Base-by-base conservation (phyloP, 2,888 invertebrate species). In the Encarsia formosa region DNA sequence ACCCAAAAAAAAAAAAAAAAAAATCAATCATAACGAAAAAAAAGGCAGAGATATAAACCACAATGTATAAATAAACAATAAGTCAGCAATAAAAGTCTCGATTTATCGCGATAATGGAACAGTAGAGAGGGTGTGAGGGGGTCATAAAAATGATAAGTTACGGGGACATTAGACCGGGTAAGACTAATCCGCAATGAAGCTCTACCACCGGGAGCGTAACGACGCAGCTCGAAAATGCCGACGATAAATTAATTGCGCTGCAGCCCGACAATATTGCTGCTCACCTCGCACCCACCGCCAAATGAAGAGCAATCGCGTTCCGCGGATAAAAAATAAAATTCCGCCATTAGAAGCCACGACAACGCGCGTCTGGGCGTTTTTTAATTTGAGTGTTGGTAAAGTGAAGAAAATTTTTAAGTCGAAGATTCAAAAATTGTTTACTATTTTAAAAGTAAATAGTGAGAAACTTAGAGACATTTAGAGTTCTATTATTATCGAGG, bases 71-170 rank as follows among this genome's bases (percentile, higher is more conserved):
- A 15, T 20, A 19, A 38, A 38, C 32, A 4, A 43, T 41, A 49
- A 46, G 44, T 46, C 46, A 47, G 47, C 23, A 35, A 43, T 54
- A 54, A 54, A 43, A 54, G 39, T 47, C n/a, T n/a, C 26, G 35
- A 50, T 47, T 47, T 39, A 29, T 6, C 43, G 34, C n/a, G 42
- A 50, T 54, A 50, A 54, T n/a, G 16, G 29, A 15, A 11, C 1
- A 13, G 16, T 15, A 5, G 34, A n/a, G 32, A 19, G 31, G 42
- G 31, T 23, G 22, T 18, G 9, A 13, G 22, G n/a, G 24, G 16
- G 40, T n/a, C 41, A 41, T 55, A 55, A 55, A 55, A 52, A 51
- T 55, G 55, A 55, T 44, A 52, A 55, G 54, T 46, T 50, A 54
- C 35, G 37, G 44, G 41, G 16, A 19, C 37, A 43, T 51, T 45